phyloP scores from a whole-genome alignment of 2,797 vertebrate species.

The Vipera latastei region DNA sequence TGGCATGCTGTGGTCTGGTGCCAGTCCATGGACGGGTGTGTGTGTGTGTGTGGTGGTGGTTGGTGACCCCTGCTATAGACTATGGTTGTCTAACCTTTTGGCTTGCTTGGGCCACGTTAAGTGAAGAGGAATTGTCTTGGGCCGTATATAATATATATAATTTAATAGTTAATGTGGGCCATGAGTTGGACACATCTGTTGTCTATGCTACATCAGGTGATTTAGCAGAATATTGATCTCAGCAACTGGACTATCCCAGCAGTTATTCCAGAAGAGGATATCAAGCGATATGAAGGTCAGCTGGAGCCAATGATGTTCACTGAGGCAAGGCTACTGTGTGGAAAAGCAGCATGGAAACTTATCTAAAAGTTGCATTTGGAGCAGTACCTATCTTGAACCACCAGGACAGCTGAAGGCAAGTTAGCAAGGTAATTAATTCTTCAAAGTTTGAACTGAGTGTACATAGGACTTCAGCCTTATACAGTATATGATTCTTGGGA shows the following conservation, averaged over 20 bases:
- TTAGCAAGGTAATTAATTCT: neutral
- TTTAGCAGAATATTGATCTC: neutral
- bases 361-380: neutral
- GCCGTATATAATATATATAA: neutral
- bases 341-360: neutral
- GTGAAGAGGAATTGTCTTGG: neutral
- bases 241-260: neutral
- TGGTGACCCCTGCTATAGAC: neutral
- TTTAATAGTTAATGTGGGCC: neutral
- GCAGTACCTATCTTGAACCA: neutral
- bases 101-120: neutral
- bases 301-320: neutral
- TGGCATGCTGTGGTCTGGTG: no score
- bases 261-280: neutral
- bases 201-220: neutral
- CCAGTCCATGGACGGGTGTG: no score
- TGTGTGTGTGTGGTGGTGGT: no score
- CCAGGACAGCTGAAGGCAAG: neutral
- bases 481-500: neutral
- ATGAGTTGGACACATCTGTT: neutral
- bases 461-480: neutral
- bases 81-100: neutral
- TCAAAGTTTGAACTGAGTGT: neutral
- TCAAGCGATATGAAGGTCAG: neutral
- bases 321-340: neutral